Evolutionary conservation across 1,140 invertebrate species (phyloP).

Genomic region (Pseudomyrmex sp.): DNA sequence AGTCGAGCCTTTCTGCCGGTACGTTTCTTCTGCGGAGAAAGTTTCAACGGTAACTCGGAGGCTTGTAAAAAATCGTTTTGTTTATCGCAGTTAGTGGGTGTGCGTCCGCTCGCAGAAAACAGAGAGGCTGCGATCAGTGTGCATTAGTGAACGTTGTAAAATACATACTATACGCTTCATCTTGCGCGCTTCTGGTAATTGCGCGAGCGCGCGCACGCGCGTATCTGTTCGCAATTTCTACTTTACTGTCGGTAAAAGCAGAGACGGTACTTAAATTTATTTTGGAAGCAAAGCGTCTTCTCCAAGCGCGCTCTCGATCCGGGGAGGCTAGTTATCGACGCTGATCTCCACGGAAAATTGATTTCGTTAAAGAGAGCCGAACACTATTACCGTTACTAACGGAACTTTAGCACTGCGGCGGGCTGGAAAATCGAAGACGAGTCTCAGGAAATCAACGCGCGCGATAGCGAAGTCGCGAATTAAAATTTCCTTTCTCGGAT

Average conservation of each 20-base stretch:
- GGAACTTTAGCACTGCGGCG: conserved; percentile 30
- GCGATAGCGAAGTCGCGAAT: conserved; percentile 11
- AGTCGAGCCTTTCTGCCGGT: conserved; percentile 43
- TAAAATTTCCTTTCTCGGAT: conserved; percentile 47
- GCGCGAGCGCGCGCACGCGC: background rate
- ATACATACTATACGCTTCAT: background rate
- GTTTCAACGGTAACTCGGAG: conserved; percentile 3
- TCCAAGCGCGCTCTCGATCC: conserved; percentile 2
- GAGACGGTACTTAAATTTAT: conserved; percentile 6
- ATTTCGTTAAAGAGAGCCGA: conserved; percentile 24
- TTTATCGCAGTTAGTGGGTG: conserved; percentile 35
- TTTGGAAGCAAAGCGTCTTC: conserved; percentile 1
- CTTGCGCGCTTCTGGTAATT: conserved; percentile 3
- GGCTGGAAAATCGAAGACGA: conserved; percentile 21
- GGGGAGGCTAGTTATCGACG: background rate
- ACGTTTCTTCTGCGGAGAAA: conserved; percentile 29
- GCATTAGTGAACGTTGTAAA: background rate
- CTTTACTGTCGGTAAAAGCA: conserved; percentile 3
- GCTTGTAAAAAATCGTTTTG: conserved; percentile 28
- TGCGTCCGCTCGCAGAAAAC: conserved; percentile 7
- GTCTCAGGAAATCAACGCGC: conserved; percentile 37
- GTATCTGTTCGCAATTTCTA: conserved; percentile 16
- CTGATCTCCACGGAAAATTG: conserved; percentile 35
- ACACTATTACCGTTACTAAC: background rate
- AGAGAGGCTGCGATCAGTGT: background rate